Conservation (phyloP, 2,113 vertebrate genomes). For the Pelmatolapia mariae region DNA sequence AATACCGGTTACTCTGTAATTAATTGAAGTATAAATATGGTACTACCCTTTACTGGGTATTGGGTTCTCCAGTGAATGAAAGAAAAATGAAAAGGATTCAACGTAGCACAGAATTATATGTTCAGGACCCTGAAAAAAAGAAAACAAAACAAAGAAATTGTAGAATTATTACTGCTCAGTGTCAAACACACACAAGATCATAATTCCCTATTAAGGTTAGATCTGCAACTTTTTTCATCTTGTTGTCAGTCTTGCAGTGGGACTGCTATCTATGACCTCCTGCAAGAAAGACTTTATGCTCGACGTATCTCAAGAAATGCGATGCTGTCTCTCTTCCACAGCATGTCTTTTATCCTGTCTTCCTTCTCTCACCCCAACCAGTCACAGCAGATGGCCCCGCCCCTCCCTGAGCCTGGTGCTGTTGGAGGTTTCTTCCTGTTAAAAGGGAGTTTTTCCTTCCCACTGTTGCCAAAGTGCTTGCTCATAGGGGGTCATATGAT, state of each 20-base stretch:
- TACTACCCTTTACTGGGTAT: neutral
- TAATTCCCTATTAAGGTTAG: neutral
- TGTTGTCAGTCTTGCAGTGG: neutral
- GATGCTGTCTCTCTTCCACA: neutral
- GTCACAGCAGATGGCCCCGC: neutral
- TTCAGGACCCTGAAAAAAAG: neutral
- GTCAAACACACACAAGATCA: neutral
- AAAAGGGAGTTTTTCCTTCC: neutral
- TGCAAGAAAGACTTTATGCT: neutral
- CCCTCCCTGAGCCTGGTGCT: neutral
- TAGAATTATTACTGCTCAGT: neutral
- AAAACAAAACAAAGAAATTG: neutral
- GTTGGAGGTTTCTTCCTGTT: neutral
- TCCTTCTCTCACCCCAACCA: neutral
- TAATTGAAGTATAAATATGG: slow-evolving; percentile 34
- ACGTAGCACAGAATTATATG: neutral
- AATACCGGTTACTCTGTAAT: slow-evolving; percentile 36
- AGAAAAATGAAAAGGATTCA: neutral
- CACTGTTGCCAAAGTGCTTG: neutral
- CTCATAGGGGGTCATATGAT: neutral
- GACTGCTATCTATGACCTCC: neutral
- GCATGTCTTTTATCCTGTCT: accelerated
- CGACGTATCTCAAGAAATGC: neutral
- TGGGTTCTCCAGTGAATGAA: neutral
- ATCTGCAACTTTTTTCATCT: neutral